Evolutionary conservation across 1,140 invertebrate genomes (phyloP).

Genomic region (Ectropis grisescens): DNA sequence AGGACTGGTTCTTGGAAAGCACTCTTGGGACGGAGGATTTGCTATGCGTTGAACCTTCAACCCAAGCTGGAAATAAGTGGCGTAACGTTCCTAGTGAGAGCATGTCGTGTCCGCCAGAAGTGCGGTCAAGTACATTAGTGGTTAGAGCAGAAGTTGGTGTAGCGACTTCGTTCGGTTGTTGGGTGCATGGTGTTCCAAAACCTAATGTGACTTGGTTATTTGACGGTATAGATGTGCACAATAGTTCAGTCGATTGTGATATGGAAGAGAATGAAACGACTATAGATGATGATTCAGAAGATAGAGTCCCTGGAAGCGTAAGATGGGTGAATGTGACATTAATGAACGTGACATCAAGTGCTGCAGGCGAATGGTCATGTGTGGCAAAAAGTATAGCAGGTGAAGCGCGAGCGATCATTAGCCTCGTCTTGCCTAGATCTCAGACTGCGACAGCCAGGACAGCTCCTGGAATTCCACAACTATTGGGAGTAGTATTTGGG

Average conservation of each 20-base stretch:
- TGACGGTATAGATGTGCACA: conserved; percentile 73
- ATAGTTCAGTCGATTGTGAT: conserved; percentile 53
- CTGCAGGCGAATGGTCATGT: conserved; percentile 63
- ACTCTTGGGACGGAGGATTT: conserved; percentile 61
- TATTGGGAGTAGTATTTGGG: conserved; percentile 59
- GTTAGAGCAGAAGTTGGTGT: conserved; percentile 58
- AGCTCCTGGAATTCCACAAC: conserved; percentile 57
- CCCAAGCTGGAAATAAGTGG: conserved; percentile 55
- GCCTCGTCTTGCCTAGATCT: conserved; percentile 51
- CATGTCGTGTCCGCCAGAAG: conserved; percentile 58
- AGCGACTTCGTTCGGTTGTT: conserved; percentile 79
- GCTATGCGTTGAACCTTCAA: conserved; percentile 50
- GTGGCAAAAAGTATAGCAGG: conserved; percentile 57
- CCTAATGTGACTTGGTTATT: conserved; percentile 87
- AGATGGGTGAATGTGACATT: conserved; percentile 65
- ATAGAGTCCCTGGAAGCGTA: conserved; percentile 50
- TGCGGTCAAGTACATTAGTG: conserved; percentile 52
- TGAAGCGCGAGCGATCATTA: conserved; percentile 55
- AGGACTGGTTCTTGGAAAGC: conserved; percentile 82
- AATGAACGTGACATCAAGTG: conserved; percentile 58
- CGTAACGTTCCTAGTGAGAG: conserved; percentile 44
- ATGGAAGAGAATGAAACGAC: conserved; percentile 55
- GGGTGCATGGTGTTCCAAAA: conserved; percentile 84
- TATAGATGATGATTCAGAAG: conserved; percentile 46
- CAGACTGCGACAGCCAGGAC: conserved; percentile 53